These are phyloP conservation scores for Abrostola tripartita DNA, from an alignment of 2,888 invertebrate species.

Conservation along the genomic window DNA sequence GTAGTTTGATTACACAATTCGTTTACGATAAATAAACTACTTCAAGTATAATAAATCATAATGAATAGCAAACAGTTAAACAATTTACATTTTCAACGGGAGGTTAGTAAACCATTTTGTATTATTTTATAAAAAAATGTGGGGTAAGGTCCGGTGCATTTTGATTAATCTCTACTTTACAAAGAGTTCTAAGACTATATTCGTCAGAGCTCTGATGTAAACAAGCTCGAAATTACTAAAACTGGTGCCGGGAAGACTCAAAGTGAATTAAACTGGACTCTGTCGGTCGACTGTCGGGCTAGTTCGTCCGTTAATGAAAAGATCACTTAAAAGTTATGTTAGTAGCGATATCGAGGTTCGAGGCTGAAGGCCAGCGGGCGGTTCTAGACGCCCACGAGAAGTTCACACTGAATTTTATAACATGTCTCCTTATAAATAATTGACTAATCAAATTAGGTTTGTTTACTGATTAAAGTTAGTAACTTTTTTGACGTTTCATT, in stretches of 20 bases:
- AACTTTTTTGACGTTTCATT: no score
- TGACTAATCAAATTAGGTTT: slow-evolving; percentile 3
- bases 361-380: not conserved
- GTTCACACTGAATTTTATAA: slow-evolving; percentile 5
- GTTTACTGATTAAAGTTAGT: not conserved
- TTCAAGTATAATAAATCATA: not conserved
- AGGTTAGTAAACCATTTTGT: not conserved
- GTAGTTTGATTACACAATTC: no score
- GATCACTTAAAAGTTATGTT: slow-evolving; percentile 68
- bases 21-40: no score
- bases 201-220: slow-evolving; percentile 50
- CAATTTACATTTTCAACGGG: not conserved
- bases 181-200: slow-evolving; percentile 30
- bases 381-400: not conserved
- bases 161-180: slow-evolving; percentile 27
- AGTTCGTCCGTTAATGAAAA: slow-evolving; percentile 69
- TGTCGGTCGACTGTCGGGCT: slow-evolving; percentile 60
- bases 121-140: not conserved
- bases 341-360: slow-evolving; percentile 37
- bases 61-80: not conserved
- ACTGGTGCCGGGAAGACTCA: slow-evolving; percentile 52
- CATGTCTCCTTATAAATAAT: not conserved
- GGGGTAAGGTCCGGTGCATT: slow-evolving; percentile 8
- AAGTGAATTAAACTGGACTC: slow-evolving; percentile 68
- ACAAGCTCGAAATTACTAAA: slow-evolving; percentile 57